Evolutionary conservation across 2,888 invertebrate genomes (phyloP).

Genomic region (Coenonympha glycerion): DNA sequence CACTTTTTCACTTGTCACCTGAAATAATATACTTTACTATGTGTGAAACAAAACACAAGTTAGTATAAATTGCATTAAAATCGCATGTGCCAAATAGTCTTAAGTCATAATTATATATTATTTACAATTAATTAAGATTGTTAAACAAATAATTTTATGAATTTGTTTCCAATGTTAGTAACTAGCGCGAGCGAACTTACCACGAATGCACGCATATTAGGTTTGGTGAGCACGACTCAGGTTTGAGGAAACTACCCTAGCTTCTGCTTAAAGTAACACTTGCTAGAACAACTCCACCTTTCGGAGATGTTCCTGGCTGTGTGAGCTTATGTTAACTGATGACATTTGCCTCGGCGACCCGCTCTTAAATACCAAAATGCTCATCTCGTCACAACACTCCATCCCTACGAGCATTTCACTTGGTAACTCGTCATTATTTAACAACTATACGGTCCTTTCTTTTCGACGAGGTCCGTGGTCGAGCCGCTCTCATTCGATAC

Average conservation of each 20-base stretch:
- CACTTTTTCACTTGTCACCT: slow-evolving; percentile 44
- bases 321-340: slow-evolving; percentile 70
- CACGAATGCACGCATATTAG: slow-evolving; percentile 71
- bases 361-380: slow-evolving; percentile 74
- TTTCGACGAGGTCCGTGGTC: slow-evolving; percentile 59
- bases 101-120: slow-evolving; percentile 4
- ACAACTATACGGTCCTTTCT: slow-evolving; percentile 70
- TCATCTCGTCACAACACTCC: slow-evolving; percentile 72
- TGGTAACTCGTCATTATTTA: slow-evolving; percentile 70
- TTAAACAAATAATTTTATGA: not conserved
- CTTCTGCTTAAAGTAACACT: slow-evolving; percentile 33
- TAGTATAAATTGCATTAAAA: slow-evolving; percentile 30
- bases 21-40: slow-evolving; percentile 34
- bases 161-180: too few relatives aligned
- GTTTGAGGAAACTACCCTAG: slow-evolving; percentile 44
- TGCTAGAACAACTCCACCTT: slow-evolving; percentile 48
- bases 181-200: slow-evolving; percentile 64
- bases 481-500: slow-evolving; percentile 56
- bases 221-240: slow-evolving; percentile 43
- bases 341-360: slow-evolving; percentile 68
- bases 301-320: slow-evolving; percentile 65
- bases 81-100: slow-evolving; percentile 56
- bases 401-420: slow-evolving; percentile 74
- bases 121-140: not conserved
- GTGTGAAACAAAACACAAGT: slow-evolving; percentile 30